Conservation (phyloP, 2,113 vertebrate species). For the Urocitellus parryii region DNA sequence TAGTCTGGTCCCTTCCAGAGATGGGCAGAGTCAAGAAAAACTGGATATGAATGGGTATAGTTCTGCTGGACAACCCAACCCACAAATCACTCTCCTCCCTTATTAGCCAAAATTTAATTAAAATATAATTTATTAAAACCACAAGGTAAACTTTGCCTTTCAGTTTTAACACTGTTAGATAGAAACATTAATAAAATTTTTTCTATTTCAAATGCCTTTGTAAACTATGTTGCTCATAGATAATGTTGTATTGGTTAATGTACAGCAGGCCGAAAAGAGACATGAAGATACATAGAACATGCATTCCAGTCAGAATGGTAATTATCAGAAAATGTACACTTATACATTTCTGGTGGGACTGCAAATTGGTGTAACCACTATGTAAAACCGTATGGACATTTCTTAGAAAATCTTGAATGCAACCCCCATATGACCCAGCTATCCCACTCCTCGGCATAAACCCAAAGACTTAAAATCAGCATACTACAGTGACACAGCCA, state of each 20-base stretch:
- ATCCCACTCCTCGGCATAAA: too few relatives aligned
- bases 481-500: too few relatives aligned
- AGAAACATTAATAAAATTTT: background rate
- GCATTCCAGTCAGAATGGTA: too few relatives aligned
- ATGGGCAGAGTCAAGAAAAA: background rate
- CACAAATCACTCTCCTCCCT: background rate
- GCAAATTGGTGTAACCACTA: too few relatives aligned
- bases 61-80: rapidly evolving
- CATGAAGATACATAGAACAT: too few relatives aligned
- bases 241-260: background rate
- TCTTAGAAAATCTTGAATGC: too few relatives aligned
- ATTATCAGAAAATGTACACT: too few relatives aligned
- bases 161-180: background rate
- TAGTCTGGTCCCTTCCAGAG: background rate
- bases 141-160: background rate
- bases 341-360: too few relatives aligned
- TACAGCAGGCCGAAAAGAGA: background rate
- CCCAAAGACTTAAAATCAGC: too few relatives aligned
- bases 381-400: too few relatives aligned
- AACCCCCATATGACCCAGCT: too few relatives aligned
- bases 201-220: background rate
- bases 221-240: background rate
- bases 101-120: background rate
- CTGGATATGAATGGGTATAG: too few relatives aligned
- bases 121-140: background rate